These are phyloP conservation scores for Pycnonotus jocosus DNA, from an alignment of 2,113 vertebrate species.

Conservation along the genomic window DNA sequence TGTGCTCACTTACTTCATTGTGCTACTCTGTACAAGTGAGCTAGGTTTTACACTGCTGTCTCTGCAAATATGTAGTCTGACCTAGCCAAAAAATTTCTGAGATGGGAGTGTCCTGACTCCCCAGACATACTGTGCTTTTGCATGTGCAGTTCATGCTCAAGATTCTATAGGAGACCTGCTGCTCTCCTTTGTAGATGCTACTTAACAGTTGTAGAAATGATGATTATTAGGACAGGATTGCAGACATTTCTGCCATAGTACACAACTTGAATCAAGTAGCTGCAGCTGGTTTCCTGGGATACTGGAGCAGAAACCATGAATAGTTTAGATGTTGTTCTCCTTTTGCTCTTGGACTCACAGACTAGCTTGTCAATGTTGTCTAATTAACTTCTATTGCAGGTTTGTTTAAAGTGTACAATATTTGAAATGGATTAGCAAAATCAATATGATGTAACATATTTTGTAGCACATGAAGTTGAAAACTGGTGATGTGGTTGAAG, in stretches of 20 bases:
- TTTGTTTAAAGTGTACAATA: neutral
- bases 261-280: neutral
- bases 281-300: conserved; percentile 27
- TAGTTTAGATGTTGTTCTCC: neutral
- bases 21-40: neutral
- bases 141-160: neutral
- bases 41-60: neutral
- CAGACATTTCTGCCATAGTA: neutral
- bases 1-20: neutral
- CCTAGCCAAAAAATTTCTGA: neutral
- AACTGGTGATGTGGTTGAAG: neutral
- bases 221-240: neutral
- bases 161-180: neutral
- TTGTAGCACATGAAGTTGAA: neutral
- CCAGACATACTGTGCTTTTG: neutral
- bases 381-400: neutral
- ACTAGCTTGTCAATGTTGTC: neutral
- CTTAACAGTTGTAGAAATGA: neutral
- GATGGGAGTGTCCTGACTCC: neutral
- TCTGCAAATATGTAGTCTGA: neutral
- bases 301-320: neutral
- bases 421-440: neutral
- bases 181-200: neutral
- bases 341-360: neutral
- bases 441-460: neutral